Conservation (phyloP, 2,888 invertebrate genomes). For the Carcina quercana region DNA sequence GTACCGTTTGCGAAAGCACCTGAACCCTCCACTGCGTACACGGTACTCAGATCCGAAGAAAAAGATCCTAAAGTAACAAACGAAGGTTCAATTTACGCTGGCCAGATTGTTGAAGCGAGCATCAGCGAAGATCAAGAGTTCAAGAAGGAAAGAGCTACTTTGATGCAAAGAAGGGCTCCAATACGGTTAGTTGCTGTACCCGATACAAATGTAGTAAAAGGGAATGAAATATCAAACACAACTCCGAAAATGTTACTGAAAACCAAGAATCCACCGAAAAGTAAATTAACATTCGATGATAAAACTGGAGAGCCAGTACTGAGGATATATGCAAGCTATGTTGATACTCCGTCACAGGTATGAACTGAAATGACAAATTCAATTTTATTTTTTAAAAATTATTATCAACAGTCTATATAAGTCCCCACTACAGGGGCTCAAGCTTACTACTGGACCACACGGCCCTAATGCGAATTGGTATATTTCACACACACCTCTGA, state of each 20-base stretch:
- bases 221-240: slow-evolving; percentile 18
- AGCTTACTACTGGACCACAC: too few species aligned
- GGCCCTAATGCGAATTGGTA: too few species aligned
- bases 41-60: slow-evolving; percentile 45
- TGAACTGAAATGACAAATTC: background rate
- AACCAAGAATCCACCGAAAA: slow-evolving; percentile 59
- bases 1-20: slow-evolving; percentile 48
- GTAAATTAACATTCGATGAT: slow-evolving; percentile 57
- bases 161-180: slow-evolving; percentile 45
- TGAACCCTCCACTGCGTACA: slow-evolving; percentile 55
- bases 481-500: too few species aligned
- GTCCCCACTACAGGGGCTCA: too few species aligned
- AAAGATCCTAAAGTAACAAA: slow-evolving; percentile 41
- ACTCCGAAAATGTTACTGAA: slow-evolving; percentile 37
- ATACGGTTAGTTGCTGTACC: slow-evolving; percentile 42
- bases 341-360: slow-evolving; percentile 50
- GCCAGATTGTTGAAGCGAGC: slow-evolving; percentile 60
- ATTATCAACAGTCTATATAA: too few species aligned
- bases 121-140: slow-evolving; percentile 60
- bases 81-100: slow-evolving; percentile 52
- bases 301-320: slow-evolving; percentile 66
- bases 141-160: slow-evolving; percentile 46
- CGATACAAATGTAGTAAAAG: slow-evolving; percentile 40
- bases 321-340: slow-evolving; percentile 71
- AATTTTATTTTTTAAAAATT: background rate